phyloP scores from a whole-genome alignment of 2,888 invertebrate genomes.

The Loripinus fragilis region DNA sequence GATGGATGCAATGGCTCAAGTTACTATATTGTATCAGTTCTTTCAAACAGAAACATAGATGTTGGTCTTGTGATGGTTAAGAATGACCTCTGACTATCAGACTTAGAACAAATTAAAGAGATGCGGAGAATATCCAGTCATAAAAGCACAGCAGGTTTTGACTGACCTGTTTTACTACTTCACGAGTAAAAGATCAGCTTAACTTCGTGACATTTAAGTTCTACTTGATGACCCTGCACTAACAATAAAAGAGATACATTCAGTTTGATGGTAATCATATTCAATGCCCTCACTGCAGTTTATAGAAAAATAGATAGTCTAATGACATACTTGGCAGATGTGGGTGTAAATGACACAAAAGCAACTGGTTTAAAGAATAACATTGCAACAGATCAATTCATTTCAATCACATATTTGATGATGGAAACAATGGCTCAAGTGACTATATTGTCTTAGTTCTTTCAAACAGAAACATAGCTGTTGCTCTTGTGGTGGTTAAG shows the following conservation, averaged over 20 bases:
- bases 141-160: too few relatives aligned
- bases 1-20: slow-evolving; percentile 55
- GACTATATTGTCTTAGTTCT: slow-evolving; percentile 46
- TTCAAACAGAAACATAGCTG: slow-evolving; percentile 33
- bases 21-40: slow-evolving; percentile 47
- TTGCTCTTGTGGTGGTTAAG: too few relatives aligned
- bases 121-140: too few relatives aligned
- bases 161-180: too few relatives aligned
- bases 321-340: too few relatives aligned
- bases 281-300: too few relatives aligned
- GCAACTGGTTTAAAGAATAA: slow-evolving; percentile 45
- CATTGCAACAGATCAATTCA: slow-evolving; percentile 38
- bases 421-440: slow-evolving; percentile 56
- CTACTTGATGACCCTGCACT: slow-evolving; percentile 41
- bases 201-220: slow-evolving; percentile 33
- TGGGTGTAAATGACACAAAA: slow-evolving; percentile 45
- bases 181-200: slow-evolving; percentile 24
- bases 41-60: slow-evolving; percentile 35
- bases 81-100: not conserved
- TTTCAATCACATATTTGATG: too few relatives aligned
- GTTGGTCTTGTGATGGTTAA: slow-evolving; percentile 43
- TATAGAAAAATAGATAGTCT: too few relatives aligned
- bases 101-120: too few relatives aligned
- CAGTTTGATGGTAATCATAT: slow-evolving; percentile 52
- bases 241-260: slow-evolving; percentile 47